Conservation (phyloP, 2,113 vertebrate species). For the Prolemur simus region DNA sequence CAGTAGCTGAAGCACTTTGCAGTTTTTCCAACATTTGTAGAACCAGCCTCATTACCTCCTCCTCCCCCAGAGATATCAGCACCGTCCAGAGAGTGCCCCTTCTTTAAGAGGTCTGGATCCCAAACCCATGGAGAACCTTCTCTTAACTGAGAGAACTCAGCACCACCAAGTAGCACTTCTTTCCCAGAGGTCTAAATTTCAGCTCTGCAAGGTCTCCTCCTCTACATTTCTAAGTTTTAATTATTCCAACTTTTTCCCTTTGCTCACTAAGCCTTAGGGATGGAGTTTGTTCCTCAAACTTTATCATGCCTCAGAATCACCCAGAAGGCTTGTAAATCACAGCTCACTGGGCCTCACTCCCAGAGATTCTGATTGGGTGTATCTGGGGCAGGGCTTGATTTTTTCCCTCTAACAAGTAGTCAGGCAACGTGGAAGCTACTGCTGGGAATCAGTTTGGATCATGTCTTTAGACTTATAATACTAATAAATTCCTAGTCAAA, state of each 20-base stretch:
- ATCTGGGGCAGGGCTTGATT: neutral
- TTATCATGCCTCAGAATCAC: neutral
- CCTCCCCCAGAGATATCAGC: neutral
- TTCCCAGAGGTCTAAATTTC: neutral
- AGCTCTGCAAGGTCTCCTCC: neutral
- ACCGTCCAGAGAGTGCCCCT: neutral
- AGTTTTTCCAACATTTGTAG: neutral
- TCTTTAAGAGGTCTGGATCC: neutral
- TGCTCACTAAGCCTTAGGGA: neutral
- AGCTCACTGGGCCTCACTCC: neutral
- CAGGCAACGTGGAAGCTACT: neutral
- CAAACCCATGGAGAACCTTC: neutral
- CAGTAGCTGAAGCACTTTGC: neutral
- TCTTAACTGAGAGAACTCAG: neutral
- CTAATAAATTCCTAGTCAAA: neutral
- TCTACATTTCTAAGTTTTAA: neutral
- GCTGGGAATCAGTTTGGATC: neutral
- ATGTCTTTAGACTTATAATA: neutral
- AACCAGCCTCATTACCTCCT: neutral
- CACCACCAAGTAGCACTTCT: neutral
- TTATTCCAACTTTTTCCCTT: neutral
- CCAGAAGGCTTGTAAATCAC: neutral
- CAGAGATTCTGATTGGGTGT: neutral
- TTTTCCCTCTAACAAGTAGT: neutral
- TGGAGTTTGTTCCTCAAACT: neutral